A percentile compares a stretch with the other conserved stretches of the same genome.
Conservation (phyloP, 2,797 vertebrate genomes). For the Meda fulgida region DNA sequence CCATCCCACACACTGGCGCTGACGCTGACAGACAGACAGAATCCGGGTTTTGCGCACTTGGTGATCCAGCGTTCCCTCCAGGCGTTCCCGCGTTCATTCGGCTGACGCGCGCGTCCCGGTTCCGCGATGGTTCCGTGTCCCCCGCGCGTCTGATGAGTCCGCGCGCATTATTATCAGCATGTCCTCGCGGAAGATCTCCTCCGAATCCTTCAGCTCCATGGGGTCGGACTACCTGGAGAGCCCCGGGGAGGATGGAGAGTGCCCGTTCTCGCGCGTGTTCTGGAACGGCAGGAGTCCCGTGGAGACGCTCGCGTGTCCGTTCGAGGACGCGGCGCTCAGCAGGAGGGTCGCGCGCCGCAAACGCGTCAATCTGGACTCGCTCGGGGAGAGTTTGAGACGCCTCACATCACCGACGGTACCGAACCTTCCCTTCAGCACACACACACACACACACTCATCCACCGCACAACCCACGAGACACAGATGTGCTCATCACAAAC, state of each 20-base stretch:
- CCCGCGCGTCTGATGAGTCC: conserved; percentile 77
- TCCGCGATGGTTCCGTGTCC: conserved; percentile 44
- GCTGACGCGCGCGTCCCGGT: conserved; percentile 42
- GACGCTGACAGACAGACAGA: conserved; percentile 34
- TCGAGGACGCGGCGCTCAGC: conserved; percentile 68
- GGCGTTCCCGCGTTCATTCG: conserved; percentile 42
- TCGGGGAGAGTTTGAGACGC: conserved; percentile 92
- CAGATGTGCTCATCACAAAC: neutral
- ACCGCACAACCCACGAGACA: neutral
- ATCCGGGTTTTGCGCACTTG: conserved; percentile 35
- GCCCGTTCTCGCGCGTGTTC: conserved; percentile 83
- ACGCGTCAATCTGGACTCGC: conserved; percentile 93
- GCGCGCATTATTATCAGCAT: conserved; percentile 66
- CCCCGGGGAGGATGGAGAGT: conserved; percentile 83
- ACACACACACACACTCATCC: conserved; percentile 13
- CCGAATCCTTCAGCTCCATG: conserved; percentile 96
- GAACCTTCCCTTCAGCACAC: neutral
- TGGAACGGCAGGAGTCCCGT: conserved; percentile 91
- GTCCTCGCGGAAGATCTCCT: conserved; percentile 96
- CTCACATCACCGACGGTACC: conserved; percentile 93
- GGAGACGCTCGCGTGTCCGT: conserved; percentile 73
- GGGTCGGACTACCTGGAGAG: conserved; percentile 93
- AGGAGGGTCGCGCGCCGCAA: conserved; percentile 83
- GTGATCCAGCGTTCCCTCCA: conserved; percentile 22
- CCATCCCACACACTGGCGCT: conserved; percentile 26